Percentiles rank a stretch among this genome's conserved stretches.
Evolutionary conservation across 2,797 vertebrate species (phyloP).

Genomic region (Falco columbarius): DNA sequence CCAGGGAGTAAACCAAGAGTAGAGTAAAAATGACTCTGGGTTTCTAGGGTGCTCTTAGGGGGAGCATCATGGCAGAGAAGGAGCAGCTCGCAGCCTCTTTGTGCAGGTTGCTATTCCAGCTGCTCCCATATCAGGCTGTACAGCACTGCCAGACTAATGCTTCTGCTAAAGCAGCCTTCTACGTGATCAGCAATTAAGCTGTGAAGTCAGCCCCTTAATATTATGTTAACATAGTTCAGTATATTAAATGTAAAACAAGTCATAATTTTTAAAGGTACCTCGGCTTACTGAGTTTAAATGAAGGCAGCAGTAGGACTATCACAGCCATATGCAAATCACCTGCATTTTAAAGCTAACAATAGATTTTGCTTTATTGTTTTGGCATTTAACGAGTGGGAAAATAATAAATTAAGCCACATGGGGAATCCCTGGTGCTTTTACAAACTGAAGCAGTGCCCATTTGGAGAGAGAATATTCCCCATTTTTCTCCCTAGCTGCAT

Average conservation of each 20-base stretch:
- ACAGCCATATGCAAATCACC: conserved; percentile 61
- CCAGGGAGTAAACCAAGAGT: background rate
- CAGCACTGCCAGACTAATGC: background rate
- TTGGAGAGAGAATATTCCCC: conserved; percentile 15
- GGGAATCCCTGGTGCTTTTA: conserved; percentile 52
- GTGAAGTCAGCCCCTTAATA: conserved; percentile 71
- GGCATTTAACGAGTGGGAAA: conserved; percentile 75
- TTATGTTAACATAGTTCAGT: conserved; percentile 72
- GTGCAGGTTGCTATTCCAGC: conserved; percentile 44
- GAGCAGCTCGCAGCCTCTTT: conserved; percentile 1
- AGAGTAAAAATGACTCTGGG: background rate
- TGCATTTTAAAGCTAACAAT: conserved; percentile 56
- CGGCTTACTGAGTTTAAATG: conserved; percentile 55
- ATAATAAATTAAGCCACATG: conserved; percentile 69
- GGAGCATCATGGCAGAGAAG: background rate
- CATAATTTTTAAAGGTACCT: conserved; percentile 60
- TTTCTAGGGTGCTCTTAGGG: background rate
- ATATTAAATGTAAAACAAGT: conserved; percentile 72
- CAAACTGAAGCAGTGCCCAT: conserved; percentile 41
- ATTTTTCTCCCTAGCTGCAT: conserved; percentile 48
- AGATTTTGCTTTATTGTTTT: conserved; percentile 72
- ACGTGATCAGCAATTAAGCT: conserved; percentile 65
- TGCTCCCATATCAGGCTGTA: background rate
- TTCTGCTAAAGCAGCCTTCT: conserved; percentile 49
- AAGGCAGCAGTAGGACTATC: conserved; percentile 62